Evolutionary conservation across 2,113 vertebrate species (phyloP), one percentile per base, ranked within the genome.

Genomic region (Uropsilus gracilis): DNA sequence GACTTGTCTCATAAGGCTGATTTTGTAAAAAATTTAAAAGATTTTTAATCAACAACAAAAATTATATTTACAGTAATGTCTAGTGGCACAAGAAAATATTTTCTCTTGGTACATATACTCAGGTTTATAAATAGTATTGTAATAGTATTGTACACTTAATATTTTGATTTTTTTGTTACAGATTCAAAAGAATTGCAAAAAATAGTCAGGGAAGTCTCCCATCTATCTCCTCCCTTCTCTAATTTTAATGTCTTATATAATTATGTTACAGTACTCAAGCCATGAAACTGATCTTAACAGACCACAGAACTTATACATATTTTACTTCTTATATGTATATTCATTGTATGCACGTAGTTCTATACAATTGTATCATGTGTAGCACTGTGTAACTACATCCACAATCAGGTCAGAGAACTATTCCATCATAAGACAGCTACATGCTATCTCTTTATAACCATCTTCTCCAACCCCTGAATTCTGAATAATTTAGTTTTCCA

Each of bases 401-500:
- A 73, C 11, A 72, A 7, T 64, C 8, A 92, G 48, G 37, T n/a
- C 72, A 16, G 34, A 73, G 48, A 93, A 66, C 13, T 5, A 12
- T 81, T 88, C 6, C 24, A 20, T 73, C 28, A 59, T 20, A 48
- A 72, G 30, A 37, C 46, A 80, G 48, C 13, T 26, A 92, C 30
- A 2, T 57, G 20, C 64, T 78, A 6, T 64, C 16, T 78, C 53
- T 84, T 64, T 78, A 44, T 83, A 71, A 30, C 26, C 37, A 39
- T 63, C 1, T 24, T 59, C 37, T 88, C 37, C 18, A 72, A 6
- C 20, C 2, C 53, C 55, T 44, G 57, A 72, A 37, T 69, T 39
- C 71, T 80, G 72, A 68, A 59, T 82, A 86, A 85, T 89, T 84
- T 64, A 78, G 32, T 55, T 10, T 64, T 69, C 73, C 28, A 89